A percentile compares a stretch with the other conserved stretches of the same genome.
phyloP scores from a whole-genome alignment of 2,113 vertebrate genomes.

The Polypterus senegalus region DNA sequence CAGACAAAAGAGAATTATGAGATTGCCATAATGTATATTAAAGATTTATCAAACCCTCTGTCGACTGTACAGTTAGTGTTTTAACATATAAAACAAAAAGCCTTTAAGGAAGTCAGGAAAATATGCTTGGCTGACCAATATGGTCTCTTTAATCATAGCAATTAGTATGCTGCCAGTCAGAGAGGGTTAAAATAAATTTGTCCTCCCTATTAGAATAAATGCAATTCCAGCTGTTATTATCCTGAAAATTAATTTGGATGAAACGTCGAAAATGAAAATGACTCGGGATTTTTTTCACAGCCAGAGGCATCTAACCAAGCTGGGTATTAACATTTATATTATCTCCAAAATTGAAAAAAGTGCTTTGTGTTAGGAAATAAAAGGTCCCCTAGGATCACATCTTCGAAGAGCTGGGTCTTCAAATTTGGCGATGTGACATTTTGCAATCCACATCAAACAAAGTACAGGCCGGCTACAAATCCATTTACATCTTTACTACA shows the following conservation, averaged over 20 bases:
- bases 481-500: conserved; percentile 4
- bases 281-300: conserved; percentile 1
- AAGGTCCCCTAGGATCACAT: not conserved
- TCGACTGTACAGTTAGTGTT: too few species aligned
- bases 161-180: not conserved
- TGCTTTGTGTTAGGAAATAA: conserved; percentile 2
- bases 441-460: conserved; percentile 2
- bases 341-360: conserved; percentile 4
- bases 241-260: not conserved
- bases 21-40: too few species aligned
- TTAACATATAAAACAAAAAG: too few species aligned
- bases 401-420: not conserved
- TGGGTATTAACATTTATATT: conserved; percentile 5
- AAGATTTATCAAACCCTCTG: too few species aligned
- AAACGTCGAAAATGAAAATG: not conserved
- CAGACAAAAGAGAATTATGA: too few species aligned
- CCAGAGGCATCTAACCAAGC: not conserved
- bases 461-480: conserved; percentile 1
- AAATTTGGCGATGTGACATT: not conserved
- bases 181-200: not conserved
- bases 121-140: too few species aligned
- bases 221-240: conserved; percentile 4
- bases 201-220: not conserved
- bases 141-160: conserved; percentile 3
- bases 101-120: too few species aligned